phyloP scores from a whole-genome alignment of 2,888 invertebrate species.

The Papilio protenor region DNA sequence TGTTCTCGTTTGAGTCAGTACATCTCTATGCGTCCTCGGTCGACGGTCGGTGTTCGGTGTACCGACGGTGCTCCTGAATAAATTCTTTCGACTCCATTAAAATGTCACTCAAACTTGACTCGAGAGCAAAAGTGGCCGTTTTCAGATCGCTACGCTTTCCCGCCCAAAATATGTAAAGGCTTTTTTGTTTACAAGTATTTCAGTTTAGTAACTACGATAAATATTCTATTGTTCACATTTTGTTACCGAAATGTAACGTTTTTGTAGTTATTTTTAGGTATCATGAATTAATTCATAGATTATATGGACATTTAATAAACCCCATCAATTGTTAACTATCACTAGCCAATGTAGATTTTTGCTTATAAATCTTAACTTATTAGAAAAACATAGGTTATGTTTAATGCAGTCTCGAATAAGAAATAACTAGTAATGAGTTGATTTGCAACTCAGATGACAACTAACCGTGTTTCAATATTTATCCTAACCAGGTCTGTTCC shows the following conservation, averaged over 20 bases:
- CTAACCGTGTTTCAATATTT: neutral
- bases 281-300: neutral
- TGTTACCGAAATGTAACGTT: neutral
- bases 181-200: constrained; percentile 27
- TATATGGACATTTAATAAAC: neutral
- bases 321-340: neutral
- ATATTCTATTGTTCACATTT: neutral
- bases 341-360: neutral
- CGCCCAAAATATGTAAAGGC: constrained; percentile 24
- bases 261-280: too few relatives aligned
- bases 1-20: constrained; percentile 9
- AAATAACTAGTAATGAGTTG: neutral
- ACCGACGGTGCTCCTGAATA: constrained; percentile 48
- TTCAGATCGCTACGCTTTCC: constrained; percentile 34
- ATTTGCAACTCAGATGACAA: neutral
- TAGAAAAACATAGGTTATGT: neutral
- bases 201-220: neutral
- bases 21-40: constrained; percentile 27
- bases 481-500: neutral
- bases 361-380: neutral
- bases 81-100: constrained; percentile 54
- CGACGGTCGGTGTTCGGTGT: constrained; percentile 40
- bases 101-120: constrained; percentile 52
- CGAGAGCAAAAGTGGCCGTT: constrained; percentile 48
- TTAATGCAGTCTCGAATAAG: neutral